Conservation (phyloP, 2,888 invertebrate genomes). For the Lasioglossum marginatum region DNA sequence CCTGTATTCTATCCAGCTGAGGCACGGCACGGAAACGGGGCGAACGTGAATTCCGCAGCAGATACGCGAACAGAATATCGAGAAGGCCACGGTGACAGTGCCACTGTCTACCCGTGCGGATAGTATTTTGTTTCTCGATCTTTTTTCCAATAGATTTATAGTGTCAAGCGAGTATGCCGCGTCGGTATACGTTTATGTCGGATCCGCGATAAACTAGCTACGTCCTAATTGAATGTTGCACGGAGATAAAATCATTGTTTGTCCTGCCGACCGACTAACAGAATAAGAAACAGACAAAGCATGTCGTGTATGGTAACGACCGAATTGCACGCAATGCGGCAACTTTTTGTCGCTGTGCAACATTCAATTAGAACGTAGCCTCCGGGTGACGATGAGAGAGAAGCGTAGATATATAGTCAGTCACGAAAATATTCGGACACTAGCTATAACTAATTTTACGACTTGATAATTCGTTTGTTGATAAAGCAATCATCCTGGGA, state of each 20-base stretch:
- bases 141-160: neutral
- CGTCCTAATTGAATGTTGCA: neutral
- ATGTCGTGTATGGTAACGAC: neutral
- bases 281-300: neutral
- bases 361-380: neutral
- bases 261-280: neutral
- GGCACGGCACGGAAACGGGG: slow-evolving; percentile 33
- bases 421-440: too few relatives aligned
- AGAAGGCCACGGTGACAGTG: slow-evolving; percentile 5
- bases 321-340: neutral
- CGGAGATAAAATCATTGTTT: neutral
- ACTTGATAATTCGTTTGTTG: too few relatives aligned
- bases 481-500: too few relatives aligned
- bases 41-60: slow-evolving; percentile 39
- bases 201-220: neutral
- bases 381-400: neutral
- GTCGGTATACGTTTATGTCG: neutral
- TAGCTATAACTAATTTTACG: too few relatives aligned
- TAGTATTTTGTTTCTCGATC: slow-evolving; percentile 11
- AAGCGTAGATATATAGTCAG: too few relatives aligned
- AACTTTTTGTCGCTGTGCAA: neutral
- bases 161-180: neutral
- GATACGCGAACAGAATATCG: slow-evolving; percentile 49
- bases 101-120: neutral
- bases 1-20: slow-evolving; percentile 41